Percentiles rank a stretch among this genome's conserved stretches.
These are phyloP conservation scores for Formicarius rufipectus DNA, from an alignment of 2,113 vertebrate species.

Conservation along the genomic window DNA sequence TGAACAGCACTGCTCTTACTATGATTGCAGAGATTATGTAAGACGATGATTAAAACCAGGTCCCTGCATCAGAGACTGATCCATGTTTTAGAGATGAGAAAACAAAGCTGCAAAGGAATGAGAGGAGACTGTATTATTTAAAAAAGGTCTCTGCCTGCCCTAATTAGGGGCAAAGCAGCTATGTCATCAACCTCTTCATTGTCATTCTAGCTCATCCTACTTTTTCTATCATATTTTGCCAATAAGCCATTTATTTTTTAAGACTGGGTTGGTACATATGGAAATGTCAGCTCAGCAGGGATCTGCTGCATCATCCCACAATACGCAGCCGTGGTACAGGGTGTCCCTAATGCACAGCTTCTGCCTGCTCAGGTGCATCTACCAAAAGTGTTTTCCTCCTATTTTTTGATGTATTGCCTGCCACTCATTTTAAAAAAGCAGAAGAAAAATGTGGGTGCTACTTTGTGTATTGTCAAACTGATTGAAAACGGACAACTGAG, in stretches of 20 bases:
- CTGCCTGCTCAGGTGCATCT: neutral
- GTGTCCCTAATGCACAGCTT: neutral
- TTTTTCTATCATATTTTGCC: neutral
- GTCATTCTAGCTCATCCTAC: neutral
- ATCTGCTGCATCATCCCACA: slow-evolving; percentile 31
- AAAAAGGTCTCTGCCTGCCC: neutral
- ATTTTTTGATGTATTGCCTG: neutral
- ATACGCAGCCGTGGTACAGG: neutral
- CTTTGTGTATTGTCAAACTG: neutral
- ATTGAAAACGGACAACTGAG: neutral
- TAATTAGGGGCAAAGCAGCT: neutral
- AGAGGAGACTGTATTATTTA: neutral
- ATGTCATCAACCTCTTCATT: neutral
- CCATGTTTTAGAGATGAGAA: neutral
- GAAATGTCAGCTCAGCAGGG: neutral
- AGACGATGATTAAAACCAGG: slow-evolving; percentile 26
- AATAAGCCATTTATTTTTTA: neutral
- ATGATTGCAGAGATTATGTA: slow-evolving; percentile 17
- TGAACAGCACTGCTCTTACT: slow-evolving; percentile 9
- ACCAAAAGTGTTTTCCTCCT: neutral
- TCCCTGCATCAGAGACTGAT: neutral
- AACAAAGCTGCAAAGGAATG: neutral
- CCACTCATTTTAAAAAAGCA: neutral
- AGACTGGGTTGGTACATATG: neutral
- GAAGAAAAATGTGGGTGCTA: neutral